Base-by-base conservation (phyloP, 2,797 vertebrate genomes). In the Takifugu ocellatus region DNA sequence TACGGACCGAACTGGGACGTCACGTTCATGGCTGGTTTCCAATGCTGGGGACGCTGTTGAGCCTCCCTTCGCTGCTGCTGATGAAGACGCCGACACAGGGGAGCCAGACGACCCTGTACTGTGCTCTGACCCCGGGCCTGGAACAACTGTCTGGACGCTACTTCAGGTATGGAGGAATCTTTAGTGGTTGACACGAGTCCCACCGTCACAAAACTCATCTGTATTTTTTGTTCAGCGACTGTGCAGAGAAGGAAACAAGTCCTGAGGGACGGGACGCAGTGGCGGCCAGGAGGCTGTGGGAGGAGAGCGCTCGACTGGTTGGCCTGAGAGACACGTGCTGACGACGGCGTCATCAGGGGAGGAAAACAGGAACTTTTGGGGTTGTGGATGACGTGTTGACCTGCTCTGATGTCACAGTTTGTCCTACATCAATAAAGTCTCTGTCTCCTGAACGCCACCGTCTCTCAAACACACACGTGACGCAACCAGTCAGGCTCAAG, bases 251-350 rank as follows among this genome's bases (percentile, higher is more conserved):
- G 2, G 81, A 91, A 0, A 54, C 84, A 0, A 91, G 93, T 43
- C 68, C 86, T 0, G 81, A 89, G 43, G 94, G 83, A 10, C 87
- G 63, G 25, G 91, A 94, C 5, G 83, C 92, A 0, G 73, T 53
- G 0, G 71, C 65, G 0, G 94, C 92, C 3, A 81, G 73, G 68
- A 84, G 70, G 61, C 87, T 95, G 24, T 95, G 94, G 94, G 89
- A 81, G 0, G 87, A 93, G 63, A 95, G 94, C 72, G 87, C 90
- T 5, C 87, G 90, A 63, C 83, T 94, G 68, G 86, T 89, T 0
- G 78, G 79, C 42, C 48, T 85, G 15, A 61, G 66, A 6, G 74
- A 84, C 42, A 56, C 27, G 0, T 64, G 54, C 43, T 78, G 66
- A 82, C 47, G 56, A 57, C 31, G 68, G 66, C 26, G 26, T 27